A percentile compares a stretch with the other conserved stretches of the same genome.
These are phyloP conservation scores for Cetonia aurata DNA, from an alignment of 2,888 invertebrate species.

Conservation along the genomic window DNA sequence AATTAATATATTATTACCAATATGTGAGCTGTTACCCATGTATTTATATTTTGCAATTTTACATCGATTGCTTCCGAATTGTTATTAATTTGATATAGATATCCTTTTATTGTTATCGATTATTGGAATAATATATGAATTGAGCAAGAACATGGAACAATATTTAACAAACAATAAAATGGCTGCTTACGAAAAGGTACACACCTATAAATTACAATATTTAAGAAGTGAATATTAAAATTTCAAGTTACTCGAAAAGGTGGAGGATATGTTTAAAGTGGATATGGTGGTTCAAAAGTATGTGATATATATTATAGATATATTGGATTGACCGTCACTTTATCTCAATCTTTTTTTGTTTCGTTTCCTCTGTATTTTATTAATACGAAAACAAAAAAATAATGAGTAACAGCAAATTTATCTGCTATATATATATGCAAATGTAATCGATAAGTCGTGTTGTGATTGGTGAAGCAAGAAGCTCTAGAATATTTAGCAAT, in stretches of 20 bases:
- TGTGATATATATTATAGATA: neutral
- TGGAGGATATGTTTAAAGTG: neutral
- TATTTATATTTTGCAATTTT: conserved; percentile 14
- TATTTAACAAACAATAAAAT: too few species aligned
- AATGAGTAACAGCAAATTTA: conserved; percentile 64
- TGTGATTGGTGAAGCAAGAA: conserved; percentile 65
- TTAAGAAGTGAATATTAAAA: too few species aligned
- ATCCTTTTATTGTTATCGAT: conserved; percentile 1
- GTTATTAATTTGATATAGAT: neutral
- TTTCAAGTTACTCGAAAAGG: neutral
- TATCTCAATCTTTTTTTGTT: neutral
- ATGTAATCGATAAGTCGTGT: conserved; percentile 65
- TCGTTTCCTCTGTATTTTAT: neutral
- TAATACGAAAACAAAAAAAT: conserved; percentile 37
- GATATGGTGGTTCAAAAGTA: neutral
- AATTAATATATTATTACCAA: conserved; percentile 58
- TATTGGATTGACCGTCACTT: neutral
- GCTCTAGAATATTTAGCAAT: conserved; percentile 63
- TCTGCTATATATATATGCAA: conserved; percentile 52
- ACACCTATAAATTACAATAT: too few species aligned
- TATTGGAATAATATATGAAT: conserved; percentile 7
- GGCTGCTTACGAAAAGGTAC: too few species aligned
- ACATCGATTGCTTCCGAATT: conserved; percentile 19
- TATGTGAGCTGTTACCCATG: conserved; percentile 61
- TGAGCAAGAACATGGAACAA: conserved; percentile 19